A percentile compares a stretch with the other conserved stretches of the same genome.
phyloP scores from a whole-genome alignment of 2,888 invertebrate genomes.

The Agonum fuliginosum region DNA sequence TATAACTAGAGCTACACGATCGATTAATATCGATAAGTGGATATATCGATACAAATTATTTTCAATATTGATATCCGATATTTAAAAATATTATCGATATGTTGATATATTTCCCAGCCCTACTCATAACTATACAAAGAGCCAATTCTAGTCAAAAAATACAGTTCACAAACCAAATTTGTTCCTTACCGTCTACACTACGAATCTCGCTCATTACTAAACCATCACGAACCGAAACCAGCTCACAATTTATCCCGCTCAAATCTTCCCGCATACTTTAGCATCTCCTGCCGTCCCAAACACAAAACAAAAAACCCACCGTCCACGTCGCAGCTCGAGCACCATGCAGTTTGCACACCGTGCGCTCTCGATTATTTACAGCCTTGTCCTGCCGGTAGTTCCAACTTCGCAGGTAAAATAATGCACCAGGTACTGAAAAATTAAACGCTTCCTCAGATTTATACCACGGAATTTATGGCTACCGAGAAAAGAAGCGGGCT shows the following conservation, averaged over 20 bases:
- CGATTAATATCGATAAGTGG: too few relatives aligned
- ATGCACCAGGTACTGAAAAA: constrained; percentile 38
- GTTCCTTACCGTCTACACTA: neutral
- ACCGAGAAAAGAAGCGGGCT: neutral
- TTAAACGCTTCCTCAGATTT: constrained; percentile 26
- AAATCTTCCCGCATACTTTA: constrained; percentile 2
- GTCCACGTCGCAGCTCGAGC: neutral
- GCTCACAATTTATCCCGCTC: too few relatives aligned
- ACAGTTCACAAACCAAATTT: too few relatives aligned
- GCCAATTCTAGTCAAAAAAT: too few relatives aligned
- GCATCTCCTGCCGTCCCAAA: neutral
- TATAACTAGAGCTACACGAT: too few relatives aligned
- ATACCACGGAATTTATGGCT: constrained; percentile 14
- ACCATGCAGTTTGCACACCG: neutral
- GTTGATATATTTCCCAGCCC: too few relatives aligned
- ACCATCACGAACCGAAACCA: neutral
- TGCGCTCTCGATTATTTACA: constrained; percentile 23
- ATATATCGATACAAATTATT: too few relatives aligned
- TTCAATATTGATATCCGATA: too few relatives aligned
- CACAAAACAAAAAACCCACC: neutral
- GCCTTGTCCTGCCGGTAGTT: constrained; percentile 31
- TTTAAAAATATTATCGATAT: too few relatives aligned
- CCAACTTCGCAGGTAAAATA: constrained; percentile 14
- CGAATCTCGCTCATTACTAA: too few relatives aligned
- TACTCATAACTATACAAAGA: too few relatives aligned